phyloP scores from a whole-genome alignment of 2,888 invertebrate genomes.

The Frankliniella intonsa region DNA sequence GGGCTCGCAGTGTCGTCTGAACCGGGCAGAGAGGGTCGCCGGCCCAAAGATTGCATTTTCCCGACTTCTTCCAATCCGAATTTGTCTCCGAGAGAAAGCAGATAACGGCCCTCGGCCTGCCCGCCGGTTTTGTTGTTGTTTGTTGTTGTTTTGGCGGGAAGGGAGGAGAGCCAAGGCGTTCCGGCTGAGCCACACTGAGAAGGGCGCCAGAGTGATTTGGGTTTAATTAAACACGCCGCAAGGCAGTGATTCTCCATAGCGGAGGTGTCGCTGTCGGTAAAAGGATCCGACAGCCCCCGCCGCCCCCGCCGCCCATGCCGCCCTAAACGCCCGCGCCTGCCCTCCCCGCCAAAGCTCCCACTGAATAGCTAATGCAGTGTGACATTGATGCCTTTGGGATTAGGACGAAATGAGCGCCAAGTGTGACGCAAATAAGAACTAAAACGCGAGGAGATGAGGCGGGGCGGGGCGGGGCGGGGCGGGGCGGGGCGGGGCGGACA shows the following conservation, averaged over 20 bases:
- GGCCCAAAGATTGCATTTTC: background rate
- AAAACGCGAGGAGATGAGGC: background rate
- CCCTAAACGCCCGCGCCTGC: no score
- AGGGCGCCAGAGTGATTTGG: no score
- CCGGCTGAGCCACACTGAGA: no score
- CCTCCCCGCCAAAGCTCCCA: no score
- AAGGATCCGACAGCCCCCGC: no score
- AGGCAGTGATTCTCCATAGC: no score
- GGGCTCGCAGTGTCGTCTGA: background rate
- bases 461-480: background rate
- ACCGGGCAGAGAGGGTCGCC: background rate
- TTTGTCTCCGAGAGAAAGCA: background rate
- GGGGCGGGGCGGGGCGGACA: background rate
- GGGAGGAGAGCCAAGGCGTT: background rate
- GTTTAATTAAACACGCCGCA: no score
- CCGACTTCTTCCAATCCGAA: conserved; percentile 1
- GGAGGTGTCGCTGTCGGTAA: no score
- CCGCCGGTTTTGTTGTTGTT: background rate
- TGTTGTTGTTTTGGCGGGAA: background rate
- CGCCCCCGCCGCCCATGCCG: no score
- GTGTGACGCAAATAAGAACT: background rate
- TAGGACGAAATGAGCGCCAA: background rate
- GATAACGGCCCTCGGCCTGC: background rate
- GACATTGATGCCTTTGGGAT: background rate
- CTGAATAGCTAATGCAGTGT: background rate